These are phyloP conservation scores for Leptestheria dahalacensis DNA, from an alignment of 1,140 invertebrate genomes.

Conservation along the genomic window DNA sequence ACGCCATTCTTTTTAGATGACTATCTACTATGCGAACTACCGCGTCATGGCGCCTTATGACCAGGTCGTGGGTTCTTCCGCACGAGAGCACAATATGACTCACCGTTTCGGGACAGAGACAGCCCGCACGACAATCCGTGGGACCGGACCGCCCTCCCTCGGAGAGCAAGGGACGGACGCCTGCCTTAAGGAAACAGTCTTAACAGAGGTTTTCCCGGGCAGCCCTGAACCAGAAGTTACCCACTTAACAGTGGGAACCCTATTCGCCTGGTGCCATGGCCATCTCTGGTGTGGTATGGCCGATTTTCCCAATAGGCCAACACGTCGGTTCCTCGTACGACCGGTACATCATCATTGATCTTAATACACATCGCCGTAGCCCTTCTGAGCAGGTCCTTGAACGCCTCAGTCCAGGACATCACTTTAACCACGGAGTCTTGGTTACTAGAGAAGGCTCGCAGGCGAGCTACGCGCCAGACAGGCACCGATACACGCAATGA, in stretches of 20 bases:
- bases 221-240: background rate
- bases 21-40: conserved; percentile 14
- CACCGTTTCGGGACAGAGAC: conserved; percentile 23
- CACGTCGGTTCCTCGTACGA: background rate
- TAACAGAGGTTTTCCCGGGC: conserved; percentile 13
- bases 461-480: background rate
- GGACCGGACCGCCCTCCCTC: conserved; percentile 10
- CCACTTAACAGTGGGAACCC: background rate
- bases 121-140: conserved; percentile 25
- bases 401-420: background rate
- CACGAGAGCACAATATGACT: conserved; percentile 28
- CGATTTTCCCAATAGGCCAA: background rate
- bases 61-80: conserved; percentile 24
- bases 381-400: background rate
- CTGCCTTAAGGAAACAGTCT: conserved; percentile 21
- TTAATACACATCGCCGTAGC: background rate
- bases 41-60: conserved; percentile 25
- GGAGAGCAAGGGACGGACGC: conserved; percentile 14
- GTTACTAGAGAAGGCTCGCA: background rate
- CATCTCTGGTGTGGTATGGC: background rate
- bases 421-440: background rate
- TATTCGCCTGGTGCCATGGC: background rate
- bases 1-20: background rate
- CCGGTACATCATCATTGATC: background rate
- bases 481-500: conserved; percentile 8